Evolutionary conservation across 1,140 invertebrate species (phyloP).

Genomic region (Cherax quadricarinatus): DNA sequence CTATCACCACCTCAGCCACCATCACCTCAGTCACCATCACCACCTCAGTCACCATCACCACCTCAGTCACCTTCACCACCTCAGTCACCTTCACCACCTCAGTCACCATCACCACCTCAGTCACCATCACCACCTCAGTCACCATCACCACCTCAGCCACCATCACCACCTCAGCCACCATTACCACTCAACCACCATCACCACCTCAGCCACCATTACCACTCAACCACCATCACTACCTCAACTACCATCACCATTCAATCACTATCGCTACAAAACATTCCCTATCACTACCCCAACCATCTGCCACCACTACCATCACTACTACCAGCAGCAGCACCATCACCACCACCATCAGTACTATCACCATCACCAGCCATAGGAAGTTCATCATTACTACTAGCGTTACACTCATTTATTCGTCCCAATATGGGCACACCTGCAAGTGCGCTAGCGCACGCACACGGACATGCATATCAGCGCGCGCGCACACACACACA

Average conservation of each 20-base stretch:
- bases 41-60: not conserved
- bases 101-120: not conserved
- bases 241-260: not conserved
- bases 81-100: not conserved
- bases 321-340: not conserved
- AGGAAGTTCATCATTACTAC: conserved; percentile 23
- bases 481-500: not conserved
- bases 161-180: not conserved
- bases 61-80: not conserved
- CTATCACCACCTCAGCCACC: not conserved
- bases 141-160: not conserved
- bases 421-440: not conserved
- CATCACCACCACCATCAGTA: not conserved
- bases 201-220: not conserved
- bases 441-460: not conserved
- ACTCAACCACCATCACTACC: not conserved
- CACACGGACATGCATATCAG: not conserved
- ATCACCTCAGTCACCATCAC: not conserved
- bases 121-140: not conserved
- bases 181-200: not conserved
- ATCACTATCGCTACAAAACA: not conserved
- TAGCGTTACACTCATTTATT: not conserved
- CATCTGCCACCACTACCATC: not conserved
- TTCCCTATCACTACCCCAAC: not conserved
- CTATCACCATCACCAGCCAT: not conserved